phyloP scores from a whole-genome alignment of 2,888 invertebrate species.

The Apamea epomidion region DNA sequence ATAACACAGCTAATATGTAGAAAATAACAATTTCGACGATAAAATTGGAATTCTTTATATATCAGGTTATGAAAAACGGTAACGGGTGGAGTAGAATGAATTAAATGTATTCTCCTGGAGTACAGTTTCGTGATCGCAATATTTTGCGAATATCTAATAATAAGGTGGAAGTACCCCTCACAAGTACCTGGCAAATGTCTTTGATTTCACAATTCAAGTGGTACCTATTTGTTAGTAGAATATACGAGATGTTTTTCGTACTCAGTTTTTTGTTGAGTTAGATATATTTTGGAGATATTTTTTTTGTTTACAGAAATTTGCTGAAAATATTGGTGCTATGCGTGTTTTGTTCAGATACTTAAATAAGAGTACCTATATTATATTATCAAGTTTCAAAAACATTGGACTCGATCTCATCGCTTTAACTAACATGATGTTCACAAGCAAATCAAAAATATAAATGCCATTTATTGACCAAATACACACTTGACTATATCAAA shows the following conservation, averaged over 20 bases:
- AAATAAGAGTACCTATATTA: background rate
- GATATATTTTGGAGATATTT: background rate
- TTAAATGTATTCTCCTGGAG: conserved; percentile 65
- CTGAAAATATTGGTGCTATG: background rate
- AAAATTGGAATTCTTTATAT: conserved; percentile 66
- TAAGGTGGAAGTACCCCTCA: conserved; percentile 47
- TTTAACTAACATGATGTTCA: background rate
- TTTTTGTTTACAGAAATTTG: background rate
- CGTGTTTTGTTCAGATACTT: background rate
- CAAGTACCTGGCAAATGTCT: conserved; percentile 49
- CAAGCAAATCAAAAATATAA: conserved; percentile 11
- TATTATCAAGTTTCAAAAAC: background rate
- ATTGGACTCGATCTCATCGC: background rate
- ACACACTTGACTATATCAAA: conserved; percentile 40
- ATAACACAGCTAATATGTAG: conserved; percentile 57
- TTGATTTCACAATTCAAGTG: conserved; percentile 51
- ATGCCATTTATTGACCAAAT: conserved; percentile 16
- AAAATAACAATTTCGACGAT: conserved; percentile 63
- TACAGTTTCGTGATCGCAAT: conserved; percentile 64
- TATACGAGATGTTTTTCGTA: background rate
- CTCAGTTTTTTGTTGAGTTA: background rate
- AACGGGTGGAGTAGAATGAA: conserved; percentile 64
- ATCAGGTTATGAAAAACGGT: conserved; percentile 68
- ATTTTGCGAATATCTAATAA: conserved; percentile 56
- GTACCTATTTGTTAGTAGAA: conserved; percentile 30